phyloP scores from a whole-genome alignment of 2,888 invertebrate species.

The Venustoraphidia nigricollis region DNA sequence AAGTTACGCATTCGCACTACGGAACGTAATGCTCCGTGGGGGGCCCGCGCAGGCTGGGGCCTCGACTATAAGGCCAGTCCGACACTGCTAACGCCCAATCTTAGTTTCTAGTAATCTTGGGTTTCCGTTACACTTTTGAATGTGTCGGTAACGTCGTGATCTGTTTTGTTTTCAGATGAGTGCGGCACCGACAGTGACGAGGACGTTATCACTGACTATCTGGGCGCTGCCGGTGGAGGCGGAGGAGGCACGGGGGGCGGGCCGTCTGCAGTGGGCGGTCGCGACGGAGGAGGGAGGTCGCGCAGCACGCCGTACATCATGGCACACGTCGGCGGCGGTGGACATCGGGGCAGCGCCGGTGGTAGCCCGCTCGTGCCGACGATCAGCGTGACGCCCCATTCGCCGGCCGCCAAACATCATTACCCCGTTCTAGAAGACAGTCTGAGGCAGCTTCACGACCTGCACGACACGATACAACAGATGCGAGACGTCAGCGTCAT shows the following conservation, averaged over 20 bases:
- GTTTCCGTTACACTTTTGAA: no score
- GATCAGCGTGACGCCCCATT: constrained; percentile 79
- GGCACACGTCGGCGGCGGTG: constrained; percentile 6
- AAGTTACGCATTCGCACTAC: no score
- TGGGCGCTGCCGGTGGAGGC: constrained; percentile 24
- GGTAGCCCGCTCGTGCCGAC: constrained; percentile 50
- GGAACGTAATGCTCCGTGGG: no score
- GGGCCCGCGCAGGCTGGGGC: no score
- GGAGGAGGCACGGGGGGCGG: constrained; percentile 13
- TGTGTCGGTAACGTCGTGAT: background rate
- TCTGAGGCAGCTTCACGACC: constrained; percentile 54
- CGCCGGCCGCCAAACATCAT: constrained; percentile 54
- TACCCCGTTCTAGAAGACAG: constrained; percentile 57
- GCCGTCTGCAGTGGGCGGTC: constrained; percentile 1
- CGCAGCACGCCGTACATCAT: background rate
- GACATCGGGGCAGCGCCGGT: constrained; percentile 11
- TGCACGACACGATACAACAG: constrained; percentile 61
- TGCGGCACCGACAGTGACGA: constrained; percentile 61
- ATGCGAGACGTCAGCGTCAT: constrained; percentile 48
- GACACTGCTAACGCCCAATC: no score
- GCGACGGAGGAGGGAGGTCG: background rate
- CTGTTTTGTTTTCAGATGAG: constrained; percentile 39
- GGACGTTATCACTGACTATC: constrained; percentile 65
- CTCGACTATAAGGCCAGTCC: no score
- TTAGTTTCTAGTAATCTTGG: no score